Percentiles rank a stretch among this genome's conserved stretches.
These are phyloP conservation scores for Erebia ligea DNA, from an alignment of 2,888 invertebrate species.

Conservation along the genomic window DNA sequence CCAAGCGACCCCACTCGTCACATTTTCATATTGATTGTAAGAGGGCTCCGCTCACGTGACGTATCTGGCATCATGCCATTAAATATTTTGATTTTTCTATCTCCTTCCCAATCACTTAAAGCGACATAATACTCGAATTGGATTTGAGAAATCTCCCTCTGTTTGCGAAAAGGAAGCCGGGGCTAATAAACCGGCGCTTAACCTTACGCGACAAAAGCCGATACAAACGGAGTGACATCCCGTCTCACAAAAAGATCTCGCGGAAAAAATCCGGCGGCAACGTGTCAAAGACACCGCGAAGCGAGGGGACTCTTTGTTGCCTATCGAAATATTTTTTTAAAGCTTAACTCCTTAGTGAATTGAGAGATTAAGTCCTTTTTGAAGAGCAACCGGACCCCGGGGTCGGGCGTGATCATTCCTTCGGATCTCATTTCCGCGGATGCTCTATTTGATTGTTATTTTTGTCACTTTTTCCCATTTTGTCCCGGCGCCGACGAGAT, in stretches of 20 bases:
- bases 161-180: conserved; percentile 77
- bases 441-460: conserved; percentile 83
- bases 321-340: conserved; percentile 81
- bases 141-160: conserved; percentile 66
- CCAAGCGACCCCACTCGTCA: conserved; percentile 73
- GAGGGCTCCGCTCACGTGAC: conserved; percentile 57
- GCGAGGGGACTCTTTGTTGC: conserved; percentile 77
- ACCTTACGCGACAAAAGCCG: conserved; percentile 79
- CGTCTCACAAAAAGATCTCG: conserved; percentile 75
- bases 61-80: conserved; percentile 56
- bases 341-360: conserved; percentile 84
- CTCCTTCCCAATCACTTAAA: conserved; percentile 35
- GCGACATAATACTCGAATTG: conserved; percentile 55
- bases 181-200: conserved; percentile 82
- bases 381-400: conserved; percentile 85
- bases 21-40: conserved; percentile 76
- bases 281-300: conserved; percentile 83
- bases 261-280: conserved; percentile 79
- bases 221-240: conserved; percentile 82
- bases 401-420: conserved; percentile 81
- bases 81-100: conserved; percentile 51
- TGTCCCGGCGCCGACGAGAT: conserved; percentile 67
- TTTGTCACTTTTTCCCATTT: conserved; percentile 78
- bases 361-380: conserved; percentile 84
- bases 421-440: conserved; percentile 82